Evolutionary conservation across 2,797 vertebrate genomes (phyloP), one percentile per base, ranked within the genome.

Genomic region (Ispidina lecontei): DNA sequence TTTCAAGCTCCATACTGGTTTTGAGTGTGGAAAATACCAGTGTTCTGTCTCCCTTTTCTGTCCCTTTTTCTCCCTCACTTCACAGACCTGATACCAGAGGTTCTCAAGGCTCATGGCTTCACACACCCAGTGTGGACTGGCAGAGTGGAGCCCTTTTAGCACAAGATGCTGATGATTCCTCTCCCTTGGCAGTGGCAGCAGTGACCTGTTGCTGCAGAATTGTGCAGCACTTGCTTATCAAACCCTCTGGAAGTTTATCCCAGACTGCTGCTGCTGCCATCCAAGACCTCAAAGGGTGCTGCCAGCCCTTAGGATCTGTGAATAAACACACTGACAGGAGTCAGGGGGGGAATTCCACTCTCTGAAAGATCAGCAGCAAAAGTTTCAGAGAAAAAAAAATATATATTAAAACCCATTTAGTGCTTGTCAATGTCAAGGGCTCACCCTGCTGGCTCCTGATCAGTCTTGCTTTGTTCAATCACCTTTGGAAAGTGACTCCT

Each of bases 1-100:
- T 73, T 44, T 14, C 59, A 28, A 39, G 71, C 39, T 72, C 8
- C 5, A 0, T 19, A 21, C 39, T 68, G 29, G 43, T 63, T 51
- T 12, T 0, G 0, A 31, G 67, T 21, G 37, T 31, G 12, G 14
- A 5, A 65, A 23, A 46, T 13, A 25, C 8, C 54, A 5, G 5
- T 16, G 41, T 59, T 87, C 54, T 8, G 76, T 80, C 12, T 62
- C 26, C 64, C 43, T 33, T 75, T 58, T 37, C 62, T 62, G 41
- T 31, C 46, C 43, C 16, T 68, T 85, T 41, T 70, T 51, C 63
- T 73, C 11, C 67, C 41, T 54, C 25, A 6, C 18, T 22, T 82
- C 56, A 29, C 77, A 52, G 71, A 49, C n/a, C 72, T 70, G 51
- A 43, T 14, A 21, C 7, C 35, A 9, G 37, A 87, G 75, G 31